phyloP scores from a whole-genome alignment of 2,888 invertebrate species.

The Cerastis rubricosa region DNA sequence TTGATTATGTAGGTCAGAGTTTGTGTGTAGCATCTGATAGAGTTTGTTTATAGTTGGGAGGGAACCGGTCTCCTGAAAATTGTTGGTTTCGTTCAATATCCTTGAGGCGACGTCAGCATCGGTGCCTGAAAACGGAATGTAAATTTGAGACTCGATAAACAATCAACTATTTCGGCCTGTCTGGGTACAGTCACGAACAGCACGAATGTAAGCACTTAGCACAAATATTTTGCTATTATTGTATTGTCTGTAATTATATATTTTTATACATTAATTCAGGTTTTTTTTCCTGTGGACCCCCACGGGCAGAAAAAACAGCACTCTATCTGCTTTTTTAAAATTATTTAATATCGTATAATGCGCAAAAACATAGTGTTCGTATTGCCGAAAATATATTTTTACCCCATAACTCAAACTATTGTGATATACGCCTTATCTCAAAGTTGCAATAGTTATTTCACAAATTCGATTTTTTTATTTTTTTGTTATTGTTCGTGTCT shows the following conservation, averaged over 20 bases:
- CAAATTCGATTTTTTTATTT: too few species aligned
- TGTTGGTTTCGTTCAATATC: slow-evolving; percentile 75
- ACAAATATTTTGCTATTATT: background rate
- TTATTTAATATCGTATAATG: background rate
- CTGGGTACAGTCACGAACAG: slow-evolving; percentile 8
- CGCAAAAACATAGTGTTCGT: background rate
- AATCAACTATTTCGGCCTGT: slow-evolving; percentile 52
- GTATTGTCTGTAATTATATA: background rate
- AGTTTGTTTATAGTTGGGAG: slow-evolving; percentile 85
- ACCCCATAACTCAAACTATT: background rate
- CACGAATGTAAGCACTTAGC: background rate
- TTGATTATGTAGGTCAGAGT: slow-evolving; percentile 76
- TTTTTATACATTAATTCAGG: background rate
- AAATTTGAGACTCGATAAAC: slow-evolving; percentile 66
- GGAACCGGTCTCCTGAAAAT: slow-evolving; percentile 69
- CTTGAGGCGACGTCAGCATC: slow-evolving; percentile 81
- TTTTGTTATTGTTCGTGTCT: too few species aligned
- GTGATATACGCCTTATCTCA: background rate
- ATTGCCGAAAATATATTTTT: background rate
- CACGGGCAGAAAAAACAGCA: background rate
- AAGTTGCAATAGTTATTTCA: background rate
- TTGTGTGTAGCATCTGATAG: slow-evolving; percentile 85
- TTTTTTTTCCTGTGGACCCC: background rate
- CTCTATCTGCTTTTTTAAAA: background rate
- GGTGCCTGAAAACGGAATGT: slow-evolving; percentile 80